phyloP scores from a whole-genome alignment of 2,888 invertebrate genomes.

The Eupithecia insigniata region DNA sequence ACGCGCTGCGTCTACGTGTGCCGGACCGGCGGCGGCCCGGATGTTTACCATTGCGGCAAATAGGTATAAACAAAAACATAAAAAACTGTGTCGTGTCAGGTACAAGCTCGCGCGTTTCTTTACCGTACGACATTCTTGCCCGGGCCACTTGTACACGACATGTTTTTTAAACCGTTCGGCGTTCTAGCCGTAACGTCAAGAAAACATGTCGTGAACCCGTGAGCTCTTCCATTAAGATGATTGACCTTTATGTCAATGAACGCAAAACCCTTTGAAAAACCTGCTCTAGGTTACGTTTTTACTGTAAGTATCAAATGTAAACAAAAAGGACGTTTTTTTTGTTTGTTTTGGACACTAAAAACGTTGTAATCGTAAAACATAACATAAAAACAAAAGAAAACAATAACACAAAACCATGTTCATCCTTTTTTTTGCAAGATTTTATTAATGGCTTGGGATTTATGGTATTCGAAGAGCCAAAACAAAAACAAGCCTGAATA shows the following conservation, averaged over 20 bases:
- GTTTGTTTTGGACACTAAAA: not conserved
- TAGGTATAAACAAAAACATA: too few species aligned
- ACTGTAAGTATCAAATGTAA: not conserved
- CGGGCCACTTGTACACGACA: too few species aligned
- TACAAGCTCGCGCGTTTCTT: too few species aligned
- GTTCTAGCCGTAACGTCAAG: too few species aligned
- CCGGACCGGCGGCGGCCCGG: too few species aligned
- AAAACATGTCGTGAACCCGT: too few species aligned
- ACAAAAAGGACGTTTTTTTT: not conserved
- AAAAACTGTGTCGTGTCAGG: too few species aligned
- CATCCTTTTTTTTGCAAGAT: not conserved
- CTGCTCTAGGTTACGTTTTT: not conserved
- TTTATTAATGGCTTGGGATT: not conserved
- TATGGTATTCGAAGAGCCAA: not conserved
- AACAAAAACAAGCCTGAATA: not conserved
- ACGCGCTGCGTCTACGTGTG: too few species aligned
- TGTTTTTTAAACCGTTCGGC: too few species aligned
- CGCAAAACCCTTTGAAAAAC: not conserved
- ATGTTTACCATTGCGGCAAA: too few species aligned
- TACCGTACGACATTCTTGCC: too few species aligned
- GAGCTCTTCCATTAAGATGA: too few species aligned
- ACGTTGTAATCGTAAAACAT: not conserved
- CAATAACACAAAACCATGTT: not conserved
- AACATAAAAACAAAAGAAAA: conserved; percentile 3
- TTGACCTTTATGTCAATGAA: not conserved